Conservation (phyloP, 1,140 invertebrate genomes). For the Akabosia matsudoensis region DNA sequence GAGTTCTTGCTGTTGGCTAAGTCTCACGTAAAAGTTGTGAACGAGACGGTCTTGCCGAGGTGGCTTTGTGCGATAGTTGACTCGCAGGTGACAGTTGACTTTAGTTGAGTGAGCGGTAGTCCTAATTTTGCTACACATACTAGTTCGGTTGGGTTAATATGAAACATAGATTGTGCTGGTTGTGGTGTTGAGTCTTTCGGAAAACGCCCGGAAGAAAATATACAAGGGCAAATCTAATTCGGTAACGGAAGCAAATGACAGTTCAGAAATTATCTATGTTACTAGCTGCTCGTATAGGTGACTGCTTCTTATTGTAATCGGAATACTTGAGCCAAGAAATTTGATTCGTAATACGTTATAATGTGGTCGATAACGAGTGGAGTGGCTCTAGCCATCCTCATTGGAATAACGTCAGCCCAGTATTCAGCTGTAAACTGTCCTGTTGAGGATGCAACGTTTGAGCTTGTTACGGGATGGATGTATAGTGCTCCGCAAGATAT, state of each 20-base stretch:
- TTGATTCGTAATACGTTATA: background rate
- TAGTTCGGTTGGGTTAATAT: too few relatives aligned
- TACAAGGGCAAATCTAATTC: too few relatives aligned
- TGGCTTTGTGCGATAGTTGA: too few relatives aligned
- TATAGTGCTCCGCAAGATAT: constrained; percentile 54
- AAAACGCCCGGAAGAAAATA: too few relatives aligned
- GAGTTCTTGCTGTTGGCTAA: constrained; percentile 1
- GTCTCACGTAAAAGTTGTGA: background rate
- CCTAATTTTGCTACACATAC: too few relatives aligned
- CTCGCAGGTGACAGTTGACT: too few relatives aligned
- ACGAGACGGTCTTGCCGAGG: background rate
- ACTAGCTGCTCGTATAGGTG: background rate
- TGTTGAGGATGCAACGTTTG: constrained; percentile 52
- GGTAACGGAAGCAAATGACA: too few relatives aligned
- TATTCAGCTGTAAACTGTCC: constrained; percentile 41
- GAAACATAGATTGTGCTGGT: too few relatives aligned
- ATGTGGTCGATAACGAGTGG: background rate
- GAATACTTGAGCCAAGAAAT: background rate
- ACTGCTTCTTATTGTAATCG: background rate
- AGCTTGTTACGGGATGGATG: constrained; percentile 57
- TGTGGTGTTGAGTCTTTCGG: too few relatives aligned
- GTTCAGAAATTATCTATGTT: too few relatives aligned
- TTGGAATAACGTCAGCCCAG: constrained; percentile 28
- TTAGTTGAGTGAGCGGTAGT: too few relatives aligned
- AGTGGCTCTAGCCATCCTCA: background rate